phyloP scores from a whole-genome alignment of 2,888 invertebrate species.

The Philaethria dido region DNA sequence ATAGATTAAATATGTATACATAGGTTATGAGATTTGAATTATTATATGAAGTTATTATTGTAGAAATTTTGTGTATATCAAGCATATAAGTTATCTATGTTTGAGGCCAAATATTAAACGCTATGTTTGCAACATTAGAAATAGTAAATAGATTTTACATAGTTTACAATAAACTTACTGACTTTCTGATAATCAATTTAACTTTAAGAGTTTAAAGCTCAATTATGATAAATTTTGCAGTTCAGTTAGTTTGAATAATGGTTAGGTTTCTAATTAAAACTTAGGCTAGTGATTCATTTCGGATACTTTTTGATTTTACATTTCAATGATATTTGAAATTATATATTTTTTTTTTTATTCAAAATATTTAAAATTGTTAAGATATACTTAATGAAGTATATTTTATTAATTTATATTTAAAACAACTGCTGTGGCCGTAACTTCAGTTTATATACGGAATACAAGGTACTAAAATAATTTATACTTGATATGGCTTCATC shows the following conservation, averaged over 20 bases:
- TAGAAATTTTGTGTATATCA: not conserved
- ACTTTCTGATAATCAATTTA: not conserved
- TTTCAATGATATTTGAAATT: not conserved
- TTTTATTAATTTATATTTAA: too few relatives aligned
- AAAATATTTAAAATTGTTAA: not conserved
- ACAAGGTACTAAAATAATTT: too few relatives aligned
- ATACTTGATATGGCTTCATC: too few relatives aligned
- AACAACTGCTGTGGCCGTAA: too few relatives aligned
- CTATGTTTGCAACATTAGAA: not conserved
- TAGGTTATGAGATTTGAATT: not conserved
- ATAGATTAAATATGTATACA: not conserved
- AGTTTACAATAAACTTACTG: not conserved
- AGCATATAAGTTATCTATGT: not conserved
- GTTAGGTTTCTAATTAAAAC: not conserved
- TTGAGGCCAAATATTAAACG: not conserved
- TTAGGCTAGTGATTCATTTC: slow-evolving; percentile 3
- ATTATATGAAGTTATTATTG: not conserved
- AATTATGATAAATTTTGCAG: slow-evolving; percentile 16
- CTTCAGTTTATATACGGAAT: too few relatives aligned
- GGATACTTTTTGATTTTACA: not conserved
- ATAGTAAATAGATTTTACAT: slow-evolving; percentile 2
- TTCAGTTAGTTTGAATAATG: slow-evolving; percentile 11
- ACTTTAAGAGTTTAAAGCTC: not conserved
- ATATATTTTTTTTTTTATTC: not conserved
- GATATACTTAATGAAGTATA: too few relatives aligned